Base-by-base conservation (phyloP, 2,888 invertebrate species). In the Crematogaster levior region DNA sequence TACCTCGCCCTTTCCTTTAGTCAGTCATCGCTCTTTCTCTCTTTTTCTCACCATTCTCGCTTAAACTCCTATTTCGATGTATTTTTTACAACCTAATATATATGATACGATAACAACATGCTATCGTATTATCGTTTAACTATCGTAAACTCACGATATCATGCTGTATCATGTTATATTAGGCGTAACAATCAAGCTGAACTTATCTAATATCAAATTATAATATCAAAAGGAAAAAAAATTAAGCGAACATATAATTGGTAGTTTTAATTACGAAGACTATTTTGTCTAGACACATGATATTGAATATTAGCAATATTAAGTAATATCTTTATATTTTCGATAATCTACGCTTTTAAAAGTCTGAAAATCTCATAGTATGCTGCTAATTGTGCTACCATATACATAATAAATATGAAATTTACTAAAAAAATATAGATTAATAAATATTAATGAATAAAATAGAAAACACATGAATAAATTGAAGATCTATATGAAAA, bases 131-230 rank as follows among this genome's bases (percentile, higher is more conserved):
- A 61, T 34, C 61, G 21, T 27, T 46, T 27, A 46, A n/a, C n/a
- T n/a, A n/a, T n/a, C 43, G n/a, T 27, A 43, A 73, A 21, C 24
- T 73, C 15, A 60, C 15, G 40, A n/a, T 73, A 60, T 46, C 10
- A 10, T 18, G 30, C 40, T 15, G 2, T 56, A 60, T 30, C 30
- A 30, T 9, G 7, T 37, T 21, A 27, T 37, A 46, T 43, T 15
- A 40, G 30, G 1, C 15, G 30, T 21, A 46, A 30, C 30, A 15
- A 37, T 27, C 15, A 21, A 58, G 9, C 7, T 6, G 34, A 15
- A 43, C 60, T 73, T 58, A 72, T 72, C 3, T 58, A 60, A 60
- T 58, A 72, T 72, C 3, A 43, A 60, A 60, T 60, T 46, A 51
- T n/a, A 73, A 72, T 43, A 43, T 18, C 3, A 58, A 43, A 34